Evolutionary conservation across 2,113 vertebrate species (phyloP).

Genomic region (Strigops habroptila): DNA sequence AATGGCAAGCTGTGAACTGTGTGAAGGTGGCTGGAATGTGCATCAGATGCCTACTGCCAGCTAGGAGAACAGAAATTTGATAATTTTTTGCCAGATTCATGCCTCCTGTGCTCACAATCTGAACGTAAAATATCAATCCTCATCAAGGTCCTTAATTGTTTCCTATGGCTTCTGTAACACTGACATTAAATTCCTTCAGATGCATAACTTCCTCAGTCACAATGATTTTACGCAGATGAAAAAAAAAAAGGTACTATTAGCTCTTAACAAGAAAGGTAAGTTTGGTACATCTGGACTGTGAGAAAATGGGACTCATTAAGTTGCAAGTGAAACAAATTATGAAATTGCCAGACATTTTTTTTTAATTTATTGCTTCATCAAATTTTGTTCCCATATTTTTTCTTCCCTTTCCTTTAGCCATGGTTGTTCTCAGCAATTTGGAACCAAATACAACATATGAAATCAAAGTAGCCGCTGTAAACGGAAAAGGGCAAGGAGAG

Average conservation of each 20-base stretch:
- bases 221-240: background rate
- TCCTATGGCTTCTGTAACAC: background rate
- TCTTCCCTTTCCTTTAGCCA: slow-evolving; percentile 71
- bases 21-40: background rate
- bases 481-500: slow-evolving; percentile 96
- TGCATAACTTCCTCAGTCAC: background rate
- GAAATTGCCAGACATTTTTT: background rate
- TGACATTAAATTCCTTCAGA: background rate
- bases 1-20: background rate
- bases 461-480: slow-evolving; percentile 92
- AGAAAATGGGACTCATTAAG: background rate
- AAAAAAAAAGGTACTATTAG: background rate
- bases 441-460: slow-evolving; percentile 98
- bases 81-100: background rate
- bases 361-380: background rate
- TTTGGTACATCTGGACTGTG: background rate
- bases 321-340: background rate
- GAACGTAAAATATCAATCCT: background rate
- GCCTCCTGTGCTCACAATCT: background rate
- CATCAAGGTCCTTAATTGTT: background rate
- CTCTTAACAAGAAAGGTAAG: background rate
- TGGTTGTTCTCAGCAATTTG: slow-evolving; percentile 87
- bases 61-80: background rate
- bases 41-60: background rate
- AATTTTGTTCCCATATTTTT: background rate